These are phyloP conservation scores for Morus bassanus DNA, from an alignment of 2,797 vertebrate genomes.

Conservation along the genomic window DNA sequence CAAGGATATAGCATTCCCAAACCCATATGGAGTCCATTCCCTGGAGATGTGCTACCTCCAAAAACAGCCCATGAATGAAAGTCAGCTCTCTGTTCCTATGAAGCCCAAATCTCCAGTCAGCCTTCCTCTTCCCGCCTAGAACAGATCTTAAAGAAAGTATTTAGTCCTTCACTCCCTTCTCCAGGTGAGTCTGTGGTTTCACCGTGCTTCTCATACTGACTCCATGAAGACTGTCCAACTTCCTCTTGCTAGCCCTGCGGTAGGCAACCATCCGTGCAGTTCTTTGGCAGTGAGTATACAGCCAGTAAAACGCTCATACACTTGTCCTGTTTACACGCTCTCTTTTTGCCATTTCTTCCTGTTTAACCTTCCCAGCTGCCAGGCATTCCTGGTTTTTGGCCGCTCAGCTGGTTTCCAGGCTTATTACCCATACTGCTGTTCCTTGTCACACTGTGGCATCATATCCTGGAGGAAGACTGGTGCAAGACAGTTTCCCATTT, in stretches of 20 bases:
- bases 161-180: background rate
- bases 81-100: background rate
- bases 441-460: background rate
- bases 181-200: background rate
- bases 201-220: background rate
- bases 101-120: background rate
- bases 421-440: background rate
- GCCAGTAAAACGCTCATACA: background rate
- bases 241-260: background rate
- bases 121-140: background rate
- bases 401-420: background rate
- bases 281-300: background rate
- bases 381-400: background rate
- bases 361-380: background rate
- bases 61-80: background rate
- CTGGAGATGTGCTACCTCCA: background rate
- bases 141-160: background rate
- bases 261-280: background rate
- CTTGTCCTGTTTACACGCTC: background rate
- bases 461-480: background rate
- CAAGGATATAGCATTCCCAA: background rate
- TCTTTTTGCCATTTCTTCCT: background rate
- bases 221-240: background rate
- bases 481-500: background rate
- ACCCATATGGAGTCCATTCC: accelerated